Evolutionary conservation across 2,888 invertebrate genomes (phyloP).

Genomic region (Eledone cirrhosa): DNA sequence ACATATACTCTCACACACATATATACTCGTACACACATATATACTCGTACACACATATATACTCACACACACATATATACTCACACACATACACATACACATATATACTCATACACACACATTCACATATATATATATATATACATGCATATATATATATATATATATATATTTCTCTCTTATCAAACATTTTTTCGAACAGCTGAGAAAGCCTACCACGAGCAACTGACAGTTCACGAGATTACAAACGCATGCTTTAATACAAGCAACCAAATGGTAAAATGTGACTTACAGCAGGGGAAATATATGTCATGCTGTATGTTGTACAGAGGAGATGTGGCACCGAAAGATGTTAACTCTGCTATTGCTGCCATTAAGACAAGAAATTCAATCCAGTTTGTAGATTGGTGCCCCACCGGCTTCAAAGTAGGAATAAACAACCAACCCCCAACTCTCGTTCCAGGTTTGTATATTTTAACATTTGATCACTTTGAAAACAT

Average conservation of each 20-base stretch:
- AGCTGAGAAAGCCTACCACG: constrained; percentile 93
- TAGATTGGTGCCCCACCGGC: constrained; percentile 59
- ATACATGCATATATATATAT: too few relatives aligned
- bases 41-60: too few relatives aligned
- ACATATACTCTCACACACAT: too few relatives aligned
- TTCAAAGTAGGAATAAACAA: constrained; percentile 82
- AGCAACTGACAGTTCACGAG: constrained; percentile 71
- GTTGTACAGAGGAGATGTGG: constrained; percentile 64
- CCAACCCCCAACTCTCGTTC: constrained; percentile 75
- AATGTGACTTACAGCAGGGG: constrained; percentile 63
- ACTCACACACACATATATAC: too few relatives aligned
- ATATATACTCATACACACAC: too few relatives aligned
- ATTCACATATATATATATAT: too few relatives aligned
- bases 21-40: too few relatives aligned
- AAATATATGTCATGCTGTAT: constrained; percentile 70
- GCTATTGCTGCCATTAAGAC: constrained; percentile 62
- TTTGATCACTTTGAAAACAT: too few relatives aligned
- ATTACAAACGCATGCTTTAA: constrained; percentile 62
- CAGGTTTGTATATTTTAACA: constrained; percentile 45
- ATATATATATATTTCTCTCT: too few relatives aligned
- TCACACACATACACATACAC: too few relatives aligned
- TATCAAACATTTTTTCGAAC: constrained; percentile 75
- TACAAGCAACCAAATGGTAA: constrained; percentile 64
- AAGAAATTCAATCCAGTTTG: constrained; percentile 61
- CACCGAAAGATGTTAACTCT: constrained; percentile 63